Conservation (phyloP, 2,888 invertebrate species). For the Lucinisca nassula region DNA sequence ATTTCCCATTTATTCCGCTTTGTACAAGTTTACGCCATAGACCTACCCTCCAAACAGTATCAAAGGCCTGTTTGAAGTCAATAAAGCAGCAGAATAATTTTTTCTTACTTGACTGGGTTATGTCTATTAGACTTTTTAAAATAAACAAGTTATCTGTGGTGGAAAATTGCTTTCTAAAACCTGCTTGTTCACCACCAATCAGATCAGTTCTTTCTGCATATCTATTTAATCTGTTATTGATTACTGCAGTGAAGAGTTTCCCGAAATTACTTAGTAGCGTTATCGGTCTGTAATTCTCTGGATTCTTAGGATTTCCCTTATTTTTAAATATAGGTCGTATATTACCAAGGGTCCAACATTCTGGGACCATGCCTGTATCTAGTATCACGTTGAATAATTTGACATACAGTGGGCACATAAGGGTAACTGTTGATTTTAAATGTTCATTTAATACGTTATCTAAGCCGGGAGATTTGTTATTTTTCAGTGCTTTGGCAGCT, state of each 20-base stretch:
- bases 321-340: constrained; percentile 17
- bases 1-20: too few species aligned
- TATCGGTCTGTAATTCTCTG: constrained; percentile 17
- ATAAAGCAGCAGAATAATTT: too few species aligned
- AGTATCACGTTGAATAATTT: constrained; percentile 9
- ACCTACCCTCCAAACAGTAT: too few species aligned
- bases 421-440: background rate
- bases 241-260: constrained; percentile 9
- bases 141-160: background rate
- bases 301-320: constrained; percentile 3
- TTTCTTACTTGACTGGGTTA: too few species aligned
- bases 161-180: background rate
- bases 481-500: constrained; percentile 2
- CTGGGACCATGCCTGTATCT: constrained; percentile 19
- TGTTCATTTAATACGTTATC: constrained; percentile 12
- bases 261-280: constrained; percentile 3
- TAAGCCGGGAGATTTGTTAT: constrained; percentile 15
- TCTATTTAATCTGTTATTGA: constrained; percentile 6
- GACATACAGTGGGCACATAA: background rate
- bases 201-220: background rate
- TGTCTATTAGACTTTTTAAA: too few species aligned
- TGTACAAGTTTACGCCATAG: too few species aligned
- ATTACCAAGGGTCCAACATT: constrained; percentile 18
- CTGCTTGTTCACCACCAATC: background rate
- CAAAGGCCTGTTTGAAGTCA: too few species aligned